A percentile compares a stretch with the other conserved stretches of the same genome.
Evolutionary conservation across 2,113 vertebrate species (phyloP).

Genomic region (Myotis yumanensis): DNA sequence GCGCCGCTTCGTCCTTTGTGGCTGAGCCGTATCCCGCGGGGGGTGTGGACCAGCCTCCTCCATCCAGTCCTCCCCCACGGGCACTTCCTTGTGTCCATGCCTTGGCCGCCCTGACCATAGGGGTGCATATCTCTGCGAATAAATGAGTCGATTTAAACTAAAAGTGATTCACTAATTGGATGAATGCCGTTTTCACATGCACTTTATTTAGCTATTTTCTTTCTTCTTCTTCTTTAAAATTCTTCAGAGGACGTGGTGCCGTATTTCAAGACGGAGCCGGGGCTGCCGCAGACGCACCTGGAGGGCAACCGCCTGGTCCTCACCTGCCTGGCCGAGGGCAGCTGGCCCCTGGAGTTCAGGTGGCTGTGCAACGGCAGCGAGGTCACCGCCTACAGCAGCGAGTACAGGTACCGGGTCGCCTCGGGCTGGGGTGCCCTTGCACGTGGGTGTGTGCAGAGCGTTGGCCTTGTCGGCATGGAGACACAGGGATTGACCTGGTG

Average conservation of each 20-base stretch:
- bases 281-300: constrained; percentile 86
- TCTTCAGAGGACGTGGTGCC: constrained; percentile 88
- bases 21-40: too few relatives aligned
- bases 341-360: constrained; percentile 97
- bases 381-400: constrained; percentile 90
- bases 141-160: background rate
- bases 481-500: background rate
- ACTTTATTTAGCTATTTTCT: background rate
- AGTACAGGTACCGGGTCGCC: constrained; percentile 90
- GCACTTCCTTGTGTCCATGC: fast-evolving
- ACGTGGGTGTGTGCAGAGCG: background rate
- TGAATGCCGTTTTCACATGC: background rate
- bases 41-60: too few relatives aligned
- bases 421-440: background rate
- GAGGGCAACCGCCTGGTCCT: constrained; percentile 95
- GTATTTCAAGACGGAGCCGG: constrained; percentile 89
- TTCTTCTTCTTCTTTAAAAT: background rate
- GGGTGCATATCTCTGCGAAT: too few relatives aligned
- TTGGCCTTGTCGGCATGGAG: background rate
- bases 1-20: too few relatives aligned
- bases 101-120: too few relatives aligned
- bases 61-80: too few relatives aligned
- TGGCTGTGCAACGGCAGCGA: constrained; percentile 90
- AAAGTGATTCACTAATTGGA: background rate
- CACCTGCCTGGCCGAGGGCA: constrained; percentile 95